Evolutionary conservation across 2,888 invertebrate genomes (phyloP), one percentile per base, ranked within the genome.

Genomic region (Calameuta filiformis): DNA sequence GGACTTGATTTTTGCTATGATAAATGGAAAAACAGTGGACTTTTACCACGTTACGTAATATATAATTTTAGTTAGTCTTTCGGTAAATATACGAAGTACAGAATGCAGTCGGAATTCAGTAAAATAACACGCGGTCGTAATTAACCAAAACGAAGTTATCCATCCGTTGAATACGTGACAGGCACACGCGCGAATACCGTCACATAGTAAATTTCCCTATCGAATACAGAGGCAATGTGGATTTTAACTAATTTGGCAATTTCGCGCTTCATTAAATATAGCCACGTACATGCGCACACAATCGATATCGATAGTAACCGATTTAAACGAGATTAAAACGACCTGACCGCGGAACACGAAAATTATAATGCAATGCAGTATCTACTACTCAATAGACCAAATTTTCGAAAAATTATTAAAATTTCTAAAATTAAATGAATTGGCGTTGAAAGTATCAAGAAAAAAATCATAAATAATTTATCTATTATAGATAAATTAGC

Each of bases 211-310:
- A 75, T 77, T 75, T 73, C 75, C 71, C 73, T 79, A 75, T 79
- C 79, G 75, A 81, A 79, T 76, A 73, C 68, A 77, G 76, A 68
- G 68, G 79, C 80, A 81, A 56, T 81, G 79, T 84, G 83, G 84
- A 86, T 86, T 87, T 87, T 85, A 83, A 86, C 87, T 87, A 88
- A 89, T 89, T 89, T 87, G 83, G 84, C 85, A 86, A 89, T 88
- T 89, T 89, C 82, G 84, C 81, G 88, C 86, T 87, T 88, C 86
- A 87, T 88, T 88, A 85, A 88, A 85, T 83, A 81, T 81, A 81
- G 79, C 81, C 75, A 71, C 31, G 69, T 75, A 34, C 73, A 40
- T 68, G 73, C 30, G 73, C 73, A 34, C 74, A 40, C 6, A 40
- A 12, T 75, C 74, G n/a, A 31, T 56, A 40, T 31, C 33, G 35